A percentile compares a stretch with the other conserved stretches of the same genome.
These are phyloP conservation scores for Esox masquinongy DNA, from an alignment of 2,797 vertebrate species.

Conservation along the genomic window DNA sequence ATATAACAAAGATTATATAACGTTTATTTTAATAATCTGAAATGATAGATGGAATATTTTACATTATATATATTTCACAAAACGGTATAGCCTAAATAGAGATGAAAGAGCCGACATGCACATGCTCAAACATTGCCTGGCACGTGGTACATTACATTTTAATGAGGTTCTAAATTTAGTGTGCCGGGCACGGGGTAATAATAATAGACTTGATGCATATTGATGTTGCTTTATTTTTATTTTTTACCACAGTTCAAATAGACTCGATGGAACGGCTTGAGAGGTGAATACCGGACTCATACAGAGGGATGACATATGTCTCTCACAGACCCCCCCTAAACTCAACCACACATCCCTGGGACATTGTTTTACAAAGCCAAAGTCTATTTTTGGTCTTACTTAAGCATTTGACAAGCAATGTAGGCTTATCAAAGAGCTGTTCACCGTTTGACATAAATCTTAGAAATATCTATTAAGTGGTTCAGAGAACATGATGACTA, in stretches of 20 bases:
- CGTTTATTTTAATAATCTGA: neutral
- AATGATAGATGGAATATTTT: conserved; percentile 7
- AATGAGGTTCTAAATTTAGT: conserved; percentile 81
- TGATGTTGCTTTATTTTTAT: conserved; percentile 63
- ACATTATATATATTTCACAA: conserved; percentile 2
- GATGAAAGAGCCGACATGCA: conserved; percentile 55
- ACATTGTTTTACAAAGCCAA: conserved; percentile 13
- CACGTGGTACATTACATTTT: conserved; percentile 79
- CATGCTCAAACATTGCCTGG: conserved; percentile 61
- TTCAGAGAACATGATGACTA: neutral
- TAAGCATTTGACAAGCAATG: conserved; percentile 9
- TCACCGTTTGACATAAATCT: neutral
- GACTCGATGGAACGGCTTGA: conserved; percentile 42
- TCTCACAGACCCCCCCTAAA: conserved; percentile 25
- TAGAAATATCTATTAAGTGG: neutral
- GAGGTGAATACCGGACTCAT: conserved; percentile 18
- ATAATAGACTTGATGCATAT: conserved; percentile 77
- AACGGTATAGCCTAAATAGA: conserved; percentile 38
- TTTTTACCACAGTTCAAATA: conserved; percentile 60
- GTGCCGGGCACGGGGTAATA: conserved; percentile 55
- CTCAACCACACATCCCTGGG: neutral
- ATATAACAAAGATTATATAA: neutral
- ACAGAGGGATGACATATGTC: conserved; percentile 29
- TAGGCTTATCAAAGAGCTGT: neutral
- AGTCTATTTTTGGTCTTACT: conserved; percentile 14